Conservation (phyloP, 2,888 invertebrate species). For the Muschampia plurimacula region DNA sequence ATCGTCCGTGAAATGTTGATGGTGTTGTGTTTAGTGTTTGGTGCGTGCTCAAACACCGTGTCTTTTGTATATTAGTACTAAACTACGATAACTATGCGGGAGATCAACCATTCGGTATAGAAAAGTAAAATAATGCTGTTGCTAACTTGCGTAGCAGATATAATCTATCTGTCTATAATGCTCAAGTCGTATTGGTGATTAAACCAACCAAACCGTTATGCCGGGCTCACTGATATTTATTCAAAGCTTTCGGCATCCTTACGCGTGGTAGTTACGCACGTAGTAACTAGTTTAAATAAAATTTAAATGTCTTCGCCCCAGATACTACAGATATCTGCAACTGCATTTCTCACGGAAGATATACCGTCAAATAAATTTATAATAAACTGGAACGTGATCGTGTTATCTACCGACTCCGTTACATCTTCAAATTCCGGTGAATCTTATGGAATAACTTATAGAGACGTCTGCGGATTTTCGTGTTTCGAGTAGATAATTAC, state of each 20-base stretch:
- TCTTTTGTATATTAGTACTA: conserved; percentile 19
- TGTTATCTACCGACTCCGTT: conserved; percentile 22
- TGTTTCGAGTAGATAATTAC: conserved; percentile 53
- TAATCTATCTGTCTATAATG: neutral
- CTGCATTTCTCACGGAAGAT: conserved; percentile 40
- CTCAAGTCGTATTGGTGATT: neutral
- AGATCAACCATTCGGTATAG: neutral
- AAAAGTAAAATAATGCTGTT: neutral
- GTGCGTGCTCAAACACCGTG: conserved; percentile 40
- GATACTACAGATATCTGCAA: conserved; percentile 27
- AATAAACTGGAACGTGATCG: conserved; percentile 33
- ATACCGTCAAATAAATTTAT: conserved; percentile 34
- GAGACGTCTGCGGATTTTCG: conserved; percentile 38
- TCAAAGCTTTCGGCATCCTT: neutral
- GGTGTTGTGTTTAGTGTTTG: conserved; percentile 57
- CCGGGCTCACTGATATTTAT: neutral
- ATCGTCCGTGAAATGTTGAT: conserved; percentile 67
- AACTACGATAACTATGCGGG: conserved; percentile 14
- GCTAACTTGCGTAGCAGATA: neutral
- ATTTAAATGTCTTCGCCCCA: conserved; percentile 2
- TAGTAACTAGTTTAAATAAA: neutral
- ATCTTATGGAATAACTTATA: conserved; percentile 16
- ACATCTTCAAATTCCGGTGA: conserved; percentile 28
- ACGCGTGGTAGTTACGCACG: neutral
- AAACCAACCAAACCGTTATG: neutral